Percentiles rank a stretch among this genome's conserved stretches.
Evolutionary conservation across 2,797 vertebrate species (phyloP).

Genomic region (Strix occidentalis): DNA sequence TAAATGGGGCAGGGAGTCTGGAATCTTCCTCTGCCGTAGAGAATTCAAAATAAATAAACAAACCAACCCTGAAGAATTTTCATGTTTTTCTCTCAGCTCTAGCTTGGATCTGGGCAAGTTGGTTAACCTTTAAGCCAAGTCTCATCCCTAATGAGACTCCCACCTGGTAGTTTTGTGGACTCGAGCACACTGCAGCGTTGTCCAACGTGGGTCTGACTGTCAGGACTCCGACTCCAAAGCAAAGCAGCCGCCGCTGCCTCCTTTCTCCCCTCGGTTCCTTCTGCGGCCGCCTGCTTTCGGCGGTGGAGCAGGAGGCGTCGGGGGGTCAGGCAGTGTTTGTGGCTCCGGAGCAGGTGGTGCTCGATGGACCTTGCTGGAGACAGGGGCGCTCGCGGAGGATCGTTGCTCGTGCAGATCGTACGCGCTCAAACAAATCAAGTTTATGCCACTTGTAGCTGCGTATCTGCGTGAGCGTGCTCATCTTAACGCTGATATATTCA

Average conservation of each 20-base stretch:
- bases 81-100: not conserved
- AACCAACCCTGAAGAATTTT: not conserved
- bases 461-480: rapidly evolving
- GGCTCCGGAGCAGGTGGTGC: rapidly evolving
- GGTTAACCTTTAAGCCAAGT: not conserved
- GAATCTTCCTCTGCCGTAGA: not conserved
- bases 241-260: not conserved
- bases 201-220: rapidly evolving
- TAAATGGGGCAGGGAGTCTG: not conserved
- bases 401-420: rapidly evolving
- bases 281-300: too few species aligned
- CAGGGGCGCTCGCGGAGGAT: not conserved
- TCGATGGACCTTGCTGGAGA: not conserved
- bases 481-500: rapidly evolving
- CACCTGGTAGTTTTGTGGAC: not conserved
- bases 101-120: not conserved
- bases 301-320: not conserved
- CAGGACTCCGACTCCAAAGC: not conserved
- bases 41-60: not conserved
- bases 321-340: not conserved
- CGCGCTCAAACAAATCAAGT: rapidly evolving
- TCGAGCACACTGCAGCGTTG: rapidly evolving
- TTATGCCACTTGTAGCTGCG: rapidly evolving
- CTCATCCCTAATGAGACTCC: not conserved
- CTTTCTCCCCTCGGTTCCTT: not conserved